Base-by-base conservation (phyloP, 2,888 invertebrate genomes). In the Amiota communis region DNA sequence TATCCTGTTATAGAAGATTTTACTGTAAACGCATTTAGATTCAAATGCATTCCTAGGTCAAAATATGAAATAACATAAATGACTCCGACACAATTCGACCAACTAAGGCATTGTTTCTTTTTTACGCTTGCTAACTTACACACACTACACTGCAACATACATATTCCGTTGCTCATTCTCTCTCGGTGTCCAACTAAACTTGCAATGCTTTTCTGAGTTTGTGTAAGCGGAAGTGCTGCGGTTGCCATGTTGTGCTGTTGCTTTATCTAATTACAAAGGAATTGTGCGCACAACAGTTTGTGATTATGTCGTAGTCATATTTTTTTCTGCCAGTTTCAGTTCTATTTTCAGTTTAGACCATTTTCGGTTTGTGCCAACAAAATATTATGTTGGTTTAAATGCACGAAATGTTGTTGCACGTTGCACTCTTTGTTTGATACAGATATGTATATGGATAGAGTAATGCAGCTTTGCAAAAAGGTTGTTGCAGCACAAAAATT, bases 261-360 rank as follows among this genome's bases (percentile, higher is more conserved):
- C 80, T 82, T 80, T 83, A 86, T 83, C 86, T 86, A 83, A 83
- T 83, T 83, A 83, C 86, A 85, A 83, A 83, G 79, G 86, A 86
- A 83, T 86, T 79, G 82, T 85, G 84, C 76, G 77, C 51, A 83
- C 77, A 78, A 68, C 67, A 68, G 67, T 68, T 68, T 68, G 67
- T 36, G 67, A 68, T 68, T 68, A 70, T 75, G 77, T 79, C 68
- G 70, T 71, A 68, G 72, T 68, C 12, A 11, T 70, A 15, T 70
- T 46, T 11, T 11, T 20, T 47, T 46, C n/a, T 67, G 65, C 12
- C 53, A 56, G 65, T 67, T 56, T 13, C 53, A 56, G 70, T 67
- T 51, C 63, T 65, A 68, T 23, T 69, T 61, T 49, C 56, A 36
- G 36, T 36, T 36, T 36, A 36, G 48, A 64, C 59, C 49, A 36